These are phyloP conservation scores for Triplophysa siluroides DNA, from an alignment of 2,113 vertebrate genomes.

Conservation along the genomic window DNA sequence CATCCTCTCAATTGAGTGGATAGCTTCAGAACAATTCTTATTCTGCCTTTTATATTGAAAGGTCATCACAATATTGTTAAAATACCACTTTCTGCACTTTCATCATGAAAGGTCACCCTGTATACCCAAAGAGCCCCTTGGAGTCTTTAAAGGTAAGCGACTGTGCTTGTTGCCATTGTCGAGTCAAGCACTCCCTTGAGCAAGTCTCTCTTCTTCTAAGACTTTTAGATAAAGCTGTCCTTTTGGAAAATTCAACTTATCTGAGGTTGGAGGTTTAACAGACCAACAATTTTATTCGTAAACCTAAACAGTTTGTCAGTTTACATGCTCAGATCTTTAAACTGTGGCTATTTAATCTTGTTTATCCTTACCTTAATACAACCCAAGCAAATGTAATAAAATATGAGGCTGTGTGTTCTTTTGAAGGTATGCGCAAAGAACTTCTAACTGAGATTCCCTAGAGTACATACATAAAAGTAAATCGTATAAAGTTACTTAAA, in stretches of 20 bases:
- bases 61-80: constrained; percentile 78
- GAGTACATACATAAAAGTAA: too few species aligned
- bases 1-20: not conserved
- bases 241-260: constrained; percentile 56
- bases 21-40: constrained; percentile 64
- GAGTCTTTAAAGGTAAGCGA: constrained; percentile 66
- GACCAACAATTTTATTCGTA: not conserved
- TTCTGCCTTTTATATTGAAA: constrained; percentile 79
- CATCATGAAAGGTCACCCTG: constrained; percentile 78
- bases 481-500: too few species aligned
- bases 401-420: too few species aligned
- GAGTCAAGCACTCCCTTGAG: constrained; percentile 64
- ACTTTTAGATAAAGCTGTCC: constrained; percentile 66
- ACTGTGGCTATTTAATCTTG: not conserved
- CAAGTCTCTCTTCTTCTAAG: constrained; percentile 59
- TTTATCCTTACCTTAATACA: not conserved
- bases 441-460: too few species aligned
- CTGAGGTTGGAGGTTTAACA: not conserved
- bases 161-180: constrained; percentile 58
- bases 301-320: not conserved
- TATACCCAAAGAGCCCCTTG: constrained; percentile 73
- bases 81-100: constrained; percentile 75
- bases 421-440: too few species aligned
- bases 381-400: not conserved
- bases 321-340: not conserved